Evolutionary conservation across 2,113 vertebrate genomes (phyloP).

Genomic region (Erpornis zantholeuca): DNA sequence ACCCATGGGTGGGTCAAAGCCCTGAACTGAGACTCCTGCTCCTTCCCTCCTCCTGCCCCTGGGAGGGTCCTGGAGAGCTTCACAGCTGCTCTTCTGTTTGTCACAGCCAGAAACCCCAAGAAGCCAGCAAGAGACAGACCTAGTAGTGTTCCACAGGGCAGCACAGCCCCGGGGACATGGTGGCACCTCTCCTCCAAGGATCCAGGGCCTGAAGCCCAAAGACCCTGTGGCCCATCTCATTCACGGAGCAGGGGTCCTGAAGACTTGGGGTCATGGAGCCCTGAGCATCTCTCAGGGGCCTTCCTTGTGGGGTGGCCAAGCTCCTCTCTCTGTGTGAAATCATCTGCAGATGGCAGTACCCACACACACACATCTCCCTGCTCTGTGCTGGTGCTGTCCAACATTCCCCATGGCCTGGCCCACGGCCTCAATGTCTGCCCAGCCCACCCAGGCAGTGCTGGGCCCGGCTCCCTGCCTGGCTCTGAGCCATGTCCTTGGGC

Average conservation of each 20-base stretch:
- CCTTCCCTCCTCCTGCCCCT: neutral
- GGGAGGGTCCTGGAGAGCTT: neutral
- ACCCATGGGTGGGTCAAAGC: neutral
- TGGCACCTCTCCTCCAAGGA: neutral
- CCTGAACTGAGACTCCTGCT: neutral
- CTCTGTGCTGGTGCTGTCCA: neutral
- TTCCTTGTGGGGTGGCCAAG: fast-evolving
- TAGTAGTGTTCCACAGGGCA: neutral
- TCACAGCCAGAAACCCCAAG: fast-evolving
- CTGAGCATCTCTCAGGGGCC: neutral
- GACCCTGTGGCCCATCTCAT: neutral
- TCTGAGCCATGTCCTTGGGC: neutral
- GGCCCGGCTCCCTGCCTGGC: neutral
- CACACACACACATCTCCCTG: neutral
- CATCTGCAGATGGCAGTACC: conserved; percentile 12
- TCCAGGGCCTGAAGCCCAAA: neutral
- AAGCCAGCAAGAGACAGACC: neutral
- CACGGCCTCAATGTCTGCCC: neutral
- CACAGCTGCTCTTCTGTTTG: neutral
- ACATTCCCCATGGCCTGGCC: neutral
- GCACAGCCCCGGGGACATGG: fast-evolving
- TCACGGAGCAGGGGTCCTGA: neutral
- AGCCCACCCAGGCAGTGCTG: neutral
- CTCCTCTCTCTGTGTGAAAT: neutral
- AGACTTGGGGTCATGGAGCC: neutral